Evolutionary conservation across 2,797 vertebrate genomes (phyloP).

Genomic region (Brachymystax lenok): DNA sequence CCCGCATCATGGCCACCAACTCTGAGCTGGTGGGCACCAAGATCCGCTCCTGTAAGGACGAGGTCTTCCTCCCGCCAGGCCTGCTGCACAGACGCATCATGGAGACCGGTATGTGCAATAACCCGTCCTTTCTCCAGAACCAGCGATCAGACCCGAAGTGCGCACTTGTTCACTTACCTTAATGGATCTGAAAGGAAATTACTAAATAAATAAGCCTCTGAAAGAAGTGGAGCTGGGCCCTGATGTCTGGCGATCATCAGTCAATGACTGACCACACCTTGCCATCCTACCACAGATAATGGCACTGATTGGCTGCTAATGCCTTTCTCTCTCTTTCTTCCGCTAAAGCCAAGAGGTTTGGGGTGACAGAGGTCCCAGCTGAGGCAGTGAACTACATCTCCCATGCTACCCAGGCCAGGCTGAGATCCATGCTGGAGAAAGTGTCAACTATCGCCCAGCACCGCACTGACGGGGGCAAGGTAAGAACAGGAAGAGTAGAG

Average conservation of each 20-base stretch:
- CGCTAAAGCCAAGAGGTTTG: conserved; percentile 74
- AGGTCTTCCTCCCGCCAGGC: conserved; percentile 77
- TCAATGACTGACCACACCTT: background rate
- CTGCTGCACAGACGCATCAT: conserved; percentile 79
- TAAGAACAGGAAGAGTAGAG: conserved; percentile 26
- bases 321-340: background rate
- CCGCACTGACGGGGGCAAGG: conserved; percentile 76
- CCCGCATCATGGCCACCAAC: conserved; percentile 79
- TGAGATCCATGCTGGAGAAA: conserved; percentile 79
- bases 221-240: conserved; percentile 81
- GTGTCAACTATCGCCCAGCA: conserved; percentile 81
- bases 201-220: conserved; percentile 65
- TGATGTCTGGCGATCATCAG: conserved; percentile 70
- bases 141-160: too few relatives aligned
- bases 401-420: conserved; percentile 78
- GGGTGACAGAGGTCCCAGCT: conserved; percentile 77
- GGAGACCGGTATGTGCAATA: conserved; percentile 72
- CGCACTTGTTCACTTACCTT: too few relatives aligned
- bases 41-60: conserved; percentile 82
- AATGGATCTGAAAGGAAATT: too few relatives aligned
- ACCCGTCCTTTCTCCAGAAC: too few relatives aligned
- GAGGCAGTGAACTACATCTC: conserved; percentile 83
- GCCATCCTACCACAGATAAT: background rate
- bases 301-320: background rate
- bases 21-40: conserved; percentile 80